A percentile compares a stretch with the other conserved stretches of the same genome.
phyloP scores from a whole-genome alignment of 2,113 vertebrate genomes.

The Sturnira hondurensis region DNA sequence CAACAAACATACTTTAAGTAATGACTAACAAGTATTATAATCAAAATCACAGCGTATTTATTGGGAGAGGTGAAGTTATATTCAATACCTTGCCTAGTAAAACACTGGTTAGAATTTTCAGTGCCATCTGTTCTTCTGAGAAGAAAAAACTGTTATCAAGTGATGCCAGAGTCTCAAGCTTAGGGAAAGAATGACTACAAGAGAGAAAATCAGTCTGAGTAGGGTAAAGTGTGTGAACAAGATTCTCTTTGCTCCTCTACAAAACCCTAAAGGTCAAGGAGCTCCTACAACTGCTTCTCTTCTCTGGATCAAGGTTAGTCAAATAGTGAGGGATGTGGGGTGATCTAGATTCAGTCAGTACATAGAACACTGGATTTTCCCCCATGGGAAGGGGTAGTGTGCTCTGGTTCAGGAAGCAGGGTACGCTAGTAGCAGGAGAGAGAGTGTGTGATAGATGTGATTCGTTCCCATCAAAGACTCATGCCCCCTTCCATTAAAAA shows the following conservation, averaged over 20 bases:
- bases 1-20: slow-evolving; percentile 1
- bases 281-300: not conserved
- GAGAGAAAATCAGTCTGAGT: not conserved
- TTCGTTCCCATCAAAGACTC: not conserved
- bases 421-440: not conserved
- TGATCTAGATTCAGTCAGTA: not conserved
- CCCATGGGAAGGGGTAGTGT: not conserved
- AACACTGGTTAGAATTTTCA: not conserved
- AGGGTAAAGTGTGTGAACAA: not conserved
- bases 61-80: not conserved
- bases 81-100: not conserved
- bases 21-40: not conserved
- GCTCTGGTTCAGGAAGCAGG: not conserved
- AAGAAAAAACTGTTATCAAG: not conserved
- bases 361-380: not conserved
- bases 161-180: not conserved
- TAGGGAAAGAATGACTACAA: not conserved
- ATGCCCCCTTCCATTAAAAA: not conserved
- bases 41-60: not conserved
- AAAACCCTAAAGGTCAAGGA: not conserved
- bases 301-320: not conserved
- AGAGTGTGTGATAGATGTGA: not conserved
- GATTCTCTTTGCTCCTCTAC: not conserved
- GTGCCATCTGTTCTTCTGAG: not conserved
- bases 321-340: not conserved